Conservation (phyloP, 2,888 invertebrate genomes). For the Erebia aethiops region DNA sequence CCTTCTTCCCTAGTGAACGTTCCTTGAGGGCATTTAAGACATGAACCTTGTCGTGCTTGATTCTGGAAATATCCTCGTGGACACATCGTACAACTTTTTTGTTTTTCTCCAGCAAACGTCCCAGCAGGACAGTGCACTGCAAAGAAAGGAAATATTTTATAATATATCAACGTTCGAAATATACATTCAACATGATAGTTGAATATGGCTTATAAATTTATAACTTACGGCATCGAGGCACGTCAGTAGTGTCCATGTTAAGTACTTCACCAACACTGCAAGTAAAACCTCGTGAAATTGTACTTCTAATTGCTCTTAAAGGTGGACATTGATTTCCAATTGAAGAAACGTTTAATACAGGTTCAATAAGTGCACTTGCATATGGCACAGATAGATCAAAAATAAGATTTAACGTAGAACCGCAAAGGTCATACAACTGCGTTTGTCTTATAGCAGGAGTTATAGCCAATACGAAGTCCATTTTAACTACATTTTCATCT, state of each 20-base stretch:
- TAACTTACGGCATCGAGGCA: slow-evolving; percentile 94
- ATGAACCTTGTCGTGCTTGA: slow-evolving; percentile 93
- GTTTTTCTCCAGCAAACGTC: slow-evolving; percentile 94
- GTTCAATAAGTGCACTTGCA: slow-evolving; percentile 94
- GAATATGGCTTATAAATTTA: neutral
- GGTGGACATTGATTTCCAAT: slow-evolving; percentile 97
- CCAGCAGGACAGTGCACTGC: slow-evolving; percentile 98
- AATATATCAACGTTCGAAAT: neutral
- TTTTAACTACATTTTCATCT: slow-evolving; percentile 94
- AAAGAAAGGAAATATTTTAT: slow-evolving; percentile 24
- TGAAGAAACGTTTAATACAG: slow-evolving; percentile 92
- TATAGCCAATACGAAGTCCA: slow-evolving; percentile 94
- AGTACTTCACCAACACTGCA: slow-evolving; percentile 97
- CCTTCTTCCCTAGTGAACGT: slow-evolving; percentile 96
- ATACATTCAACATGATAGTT: neutral
- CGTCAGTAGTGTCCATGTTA: slow-evolving; percentile 95
- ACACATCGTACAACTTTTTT: slow-evolving; percentile 95
- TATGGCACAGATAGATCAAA: slow-evolving; percentile 97
- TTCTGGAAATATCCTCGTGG: slow-evolving; percentile 97
- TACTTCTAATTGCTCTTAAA: slow-evolving; percentile 91
- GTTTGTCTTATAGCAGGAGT: slow-evolving; percentile 94
- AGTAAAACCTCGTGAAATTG: slow-evolving; percentile 94
- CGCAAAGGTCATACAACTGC: slow-evolving; percentile 96
- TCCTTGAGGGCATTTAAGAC: slow-evolving; percentile 94
- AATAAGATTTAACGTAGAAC: slow-evolving; percentile 95